phyloP scores from a whole-genome alignment of 2,888 invertebrate species.

The Agrilus cyanescens region DNA sequence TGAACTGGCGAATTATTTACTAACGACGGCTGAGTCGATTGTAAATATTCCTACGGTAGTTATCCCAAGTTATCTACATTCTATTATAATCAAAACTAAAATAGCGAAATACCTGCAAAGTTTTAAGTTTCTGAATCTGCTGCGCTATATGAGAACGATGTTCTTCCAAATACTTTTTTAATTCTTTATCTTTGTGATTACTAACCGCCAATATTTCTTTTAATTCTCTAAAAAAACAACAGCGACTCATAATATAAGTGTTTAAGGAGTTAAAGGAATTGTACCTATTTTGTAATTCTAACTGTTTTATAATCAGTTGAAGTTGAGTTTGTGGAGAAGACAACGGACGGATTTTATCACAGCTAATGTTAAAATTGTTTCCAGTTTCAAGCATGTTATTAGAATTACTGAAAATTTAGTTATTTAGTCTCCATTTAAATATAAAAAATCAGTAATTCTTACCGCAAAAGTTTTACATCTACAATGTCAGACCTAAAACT shows the following conservation, averaged over 20 bases:
- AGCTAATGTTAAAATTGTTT: constrained; percentile 10
- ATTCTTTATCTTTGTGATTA: constrained; percentile 32
- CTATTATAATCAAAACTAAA: not conserved
- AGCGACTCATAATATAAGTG: not conserved
- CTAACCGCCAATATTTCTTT: constrained; percentile 35
- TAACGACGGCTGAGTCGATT: constrained; percentile 10
- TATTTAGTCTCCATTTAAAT: too few relatives aligned
- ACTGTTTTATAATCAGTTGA: constrained; percentile 56
- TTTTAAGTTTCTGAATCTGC: constrained; percentile 54
- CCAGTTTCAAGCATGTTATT: constrained; percentile 5
- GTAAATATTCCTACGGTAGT: constrained; percentile 22
- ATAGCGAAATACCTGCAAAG: constrained; percentile 43
- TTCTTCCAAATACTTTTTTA: constrained; percentile 45
- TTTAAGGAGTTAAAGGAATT: not conserved
- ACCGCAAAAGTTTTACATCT: constrained; percentile 35
- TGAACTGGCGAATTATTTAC: constrained; percentile 5
- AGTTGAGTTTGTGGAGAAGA: constrained; percentile 49
- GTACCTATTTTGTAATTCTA: constrained; percentile 56
- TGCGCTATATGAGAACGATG: constrained; percentile 51
- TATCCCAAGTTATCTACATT: constrained; percentile 1
- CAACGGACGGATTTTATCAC: constrained; percentile 23
- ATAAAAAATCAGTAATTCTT: constrained; percentile 9
- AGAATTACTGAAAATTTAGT: constrained; percentile 7
- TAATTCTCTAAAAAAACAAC: constrained; percentile 36
- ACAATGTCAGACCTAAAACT: constrained; percentile 14